Conservation (phyloP, 2,113 vertebrate species). For the Macrotus californicus region DNA sequence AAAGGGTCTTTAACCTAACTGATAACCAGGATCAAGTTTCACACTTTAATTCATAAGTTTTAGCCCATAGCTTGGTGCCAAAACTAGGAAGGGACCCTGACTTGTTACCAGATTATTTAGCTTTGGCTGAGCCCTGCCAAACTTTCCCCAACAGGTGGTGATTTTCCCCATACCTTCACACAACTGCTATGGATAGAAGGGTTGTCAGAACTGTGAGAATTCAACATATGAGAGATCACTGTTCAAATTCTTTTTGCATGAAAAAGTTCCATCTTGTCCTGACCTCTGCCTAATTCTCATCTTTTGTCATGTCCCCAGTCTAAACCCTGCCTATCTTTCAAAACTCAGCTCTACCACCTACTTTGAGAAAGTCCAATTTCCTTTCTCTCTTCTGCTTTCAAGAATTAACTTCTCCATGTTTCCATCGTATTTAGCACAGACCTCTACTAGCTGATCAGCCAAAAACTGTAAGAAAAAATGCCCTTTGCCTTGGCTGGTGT, state of each 20-base stretch:
- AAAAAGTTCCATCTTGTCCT: neutral
- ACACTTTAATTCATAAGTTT: slow-evolving; percentile 7
- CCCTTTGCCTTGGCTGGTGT: too few species aligned
- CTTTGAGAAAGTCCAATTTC: neutral
- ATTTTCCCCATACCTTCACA: neutral
- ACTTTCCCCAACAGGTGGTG: neutral
- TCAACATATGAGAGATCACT: neutral
- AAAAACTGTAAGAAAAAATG: neutral
- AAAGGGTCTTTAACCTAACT: neutral
- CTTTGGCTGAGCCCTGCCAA: neutral
- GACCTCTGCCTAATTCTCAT: neutral
- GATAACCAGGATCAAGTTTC: neutral
- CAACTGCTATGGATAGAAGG: neutral
- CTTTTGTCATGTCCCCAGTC: neutral
- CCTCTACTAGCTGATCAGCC: neutral
- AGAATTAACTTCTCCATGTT: neutral
- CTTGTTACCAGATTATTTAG: neutral
- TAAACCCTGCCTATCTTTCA: neutral
- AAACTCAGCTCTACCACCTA: neutral
- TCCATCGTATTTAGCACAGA: neutral
- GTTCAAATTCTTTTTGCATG: neutral
- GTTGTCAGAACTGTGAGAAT: neutral
- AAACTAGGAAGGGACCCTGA: neutral
- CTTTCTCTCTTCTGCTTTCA: neutral
- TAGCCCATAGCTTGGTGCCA: neutral